phyloP scores from a whole-genome alignment of 2,113 vertebrate species.

The Clarias magur region DNA sequence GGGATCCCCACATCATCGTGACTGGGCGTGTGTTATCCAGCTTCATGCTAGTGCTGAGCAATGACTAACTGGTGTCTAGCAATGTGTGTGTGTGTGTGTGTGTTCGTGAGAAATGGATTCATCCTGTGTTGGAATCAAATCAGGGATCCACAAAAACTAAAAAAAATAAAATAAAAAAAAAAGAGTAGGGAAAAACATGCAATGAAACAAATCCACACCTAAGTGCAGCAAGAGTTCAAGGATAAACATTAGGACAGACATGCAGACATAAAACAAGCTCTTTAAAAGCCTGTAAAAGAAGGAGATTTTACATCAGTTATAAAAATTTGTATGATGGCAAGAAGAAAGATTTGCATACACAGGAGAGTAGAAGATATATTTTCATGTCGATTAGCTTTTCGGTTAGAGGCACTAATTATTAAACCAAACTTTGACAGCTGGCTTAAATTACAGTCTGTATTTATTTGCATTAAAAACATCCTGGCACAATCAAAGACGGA shows the following conservation, averaged over 20 bases:
- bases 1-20: constrained; percentile 36
- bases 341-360: constrained; percentile 8
- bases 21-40: neutral
- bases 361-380: neutral
- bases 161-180: neutral
- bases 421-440: constrained; percentile 17
- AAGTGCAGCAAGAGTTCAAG: neutral
- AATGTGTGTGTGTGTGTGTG: neutral
- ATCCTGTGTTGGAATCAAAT: neutral
- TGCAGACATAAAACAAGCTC: neutral
- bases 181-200: neutral
- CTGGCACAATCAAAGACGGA: neutral
- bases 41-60: neutral
- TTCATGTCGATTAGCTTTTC: constrained; percentile 8
- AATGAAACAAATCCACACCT: neutral
- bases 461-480: constrained; percentile 20
- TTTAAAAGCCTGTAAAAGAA: neutral
- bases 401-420: neutral
- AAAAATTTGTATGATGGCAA: constrained; percentile 9
- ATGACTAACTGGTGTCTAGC: constrained; percentile 37
- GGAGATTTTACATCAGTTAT: constrained; percentile 3
- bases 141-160: neutral
- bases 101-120: neutral
- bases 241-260: neutral
- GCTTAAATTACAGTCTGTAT: neutral